Percentiles rank a stretch among this genome's conserved stretches.
Evolutionary conservation across 2,113 vertebrate species (phyloP).

Genomic region (Dinomys branickii): DNA sequence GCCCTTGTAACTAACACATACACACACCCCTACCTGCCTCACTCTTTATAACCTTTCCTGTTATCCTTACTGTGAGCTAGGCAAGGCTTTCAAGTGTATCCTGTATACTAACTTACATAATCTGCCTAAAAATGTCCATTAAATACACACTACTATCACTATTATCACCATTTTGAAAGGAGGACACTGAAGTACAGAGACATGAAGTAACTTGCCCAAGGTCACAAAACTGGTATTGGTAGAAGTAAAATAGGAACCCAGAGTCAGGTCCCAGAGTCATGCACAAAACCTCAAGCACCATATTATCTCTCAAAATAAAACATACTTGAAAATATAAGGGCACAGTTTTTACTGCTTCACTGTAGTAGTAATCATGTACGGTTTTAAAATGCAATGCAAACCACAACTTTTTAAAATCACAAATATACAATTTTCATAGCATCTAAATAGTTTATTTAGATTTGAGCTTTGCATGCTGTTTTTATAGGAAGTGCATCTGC

Average conservation of each 20-base stretch:
- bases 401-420: constrained; percentile 45
- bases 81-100: neutral
- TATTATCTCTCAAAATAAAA: neutral
- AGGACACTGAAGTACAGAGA: neutral
- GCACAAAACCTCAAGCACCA: neutral
- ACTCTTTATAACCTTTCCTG: neutral
- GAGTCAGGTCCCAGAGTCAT: neutral
- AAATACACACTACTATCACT: neutral
- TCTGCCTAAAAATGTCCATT: neutral
- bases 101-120: neutral
- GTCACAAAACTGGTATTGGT: neutral
- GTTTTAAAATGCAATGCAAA: constrained; percentile 7
- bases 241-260: neutral
- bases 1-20: neutral
- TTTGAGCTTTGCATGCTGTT: constrained; percentile 41
- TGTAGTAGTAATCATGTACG: neutral
- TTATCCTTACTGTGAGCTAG: neutral
- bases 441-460: constrained; percentile 58
- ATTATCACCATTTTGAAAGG: neutral
- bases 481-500: constrained; percentile 58
- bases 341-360: neutral
- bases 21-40: neutral
- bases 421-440: neutral
- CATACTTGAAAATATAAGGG: neutral
- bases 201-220: neutral